Base-by-base conservation (phyloP, 2,888 invertebrate species). In the Plusia festucae region DNA sequence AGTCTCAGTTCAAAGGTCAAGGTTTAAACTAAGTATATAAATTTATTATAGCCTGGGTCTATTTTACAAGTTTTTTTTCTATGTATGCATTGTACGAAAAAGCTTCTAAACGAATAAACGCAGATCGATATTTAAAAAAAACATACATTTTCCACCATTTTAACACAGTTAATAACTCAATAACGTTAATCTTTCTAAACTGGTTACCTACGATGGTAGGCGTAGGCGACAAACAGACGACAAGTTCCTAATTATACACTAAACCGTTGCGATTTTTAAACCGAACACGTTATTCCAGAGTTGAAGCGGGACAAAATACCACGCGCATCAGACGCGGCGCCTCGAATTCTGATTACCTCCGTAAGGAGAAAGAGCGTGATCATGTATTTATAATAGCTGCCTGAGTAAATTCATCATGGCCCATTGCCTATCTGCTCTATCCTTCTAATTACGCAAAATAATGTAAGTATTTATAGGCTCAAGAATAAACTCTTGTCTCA, bases 311-410 rank as follows among this genome's bases (percentile, higher is more conserved):
- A 72, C 68, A 46, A 60, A 71, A 68, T 75, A 61, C 63, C 68
- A 16, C 3, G 44, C 55, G 59, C 63, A 61, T 55, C 75, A 60
- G 71, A 59, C 56, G 55, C 24, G 56, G 32, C 64, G 64, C 32
- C 52, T 66, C 22, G 62, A 74, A 77, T 77, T 77, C 57, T 68
- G 63, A 77, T 78, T 58, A 66, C 59, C 64, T n/a, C 56, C 32
- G 40, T 68, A 65, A 60, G 72, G 24, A 62, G 51, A 74, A 74
- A 59, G 16, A 74, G 46, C 70, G 67, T 70, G 73, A 58, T 52
- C 15, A 34, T 2, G 62, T 61, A 67, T 75, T 53, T 62, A 44
- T 67, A 16, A 30, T n/a, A n/a, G 27, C 5, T 0, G 40, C 5
- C 3, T 15, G 3, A 15, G n/a, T 40, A 5, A 40, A n/a, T 40